Conservation (phyloP, 2,888 invertebrate genomes). For the Limnephilus marmoratus region DNA sequence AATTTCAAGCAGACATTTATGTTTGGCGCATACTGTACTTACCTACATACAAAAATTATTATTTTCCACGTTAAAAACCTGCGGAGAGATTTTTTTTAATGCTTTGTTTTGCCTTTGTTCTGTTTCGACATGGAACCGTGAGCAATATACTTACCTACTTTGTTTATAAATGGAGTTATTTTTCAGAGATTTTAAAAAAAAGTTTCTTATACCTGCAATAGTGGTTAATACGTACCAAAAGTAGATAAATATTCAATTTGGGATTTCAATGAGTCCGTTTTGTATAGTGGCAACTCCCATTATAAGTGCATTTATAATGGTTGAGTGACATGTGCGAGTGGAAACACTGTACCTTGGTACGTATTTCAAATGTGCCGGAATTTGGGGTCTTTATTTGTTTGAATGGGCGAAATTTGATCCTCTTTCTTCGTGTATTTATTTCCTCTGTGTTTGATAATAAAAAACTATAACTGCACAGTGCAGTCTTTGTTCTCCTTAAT, state of each 20-base stretch:
- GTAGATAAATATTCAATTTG: slow-evolving; percentile 21
- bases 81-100: too few species aligned
- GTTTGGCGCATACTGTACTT: too few species aligned
- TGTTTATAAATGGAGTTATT: not conserved
- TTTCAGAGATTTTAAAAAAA: not conserved
- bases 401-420: slow-evolving; percentile 42
- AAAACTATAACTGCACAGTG: not conserved
- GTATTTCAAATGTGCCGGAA: slow-evolving; percentile 8
- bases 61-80: too few species aligned
- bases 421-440: not conserved
- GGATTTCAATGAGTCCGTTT: not conserved
- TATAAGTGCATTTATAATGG: slow-evolving; percentile 30
- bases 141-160: too few species aligned
- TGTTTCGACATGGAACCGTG: too few species aligned
- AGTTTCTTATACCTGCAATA: not conserved
- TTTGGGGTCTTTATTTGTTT: not conserved
- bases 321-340: slow-evolving; percentile 40
- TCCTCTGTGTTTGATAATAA: not conserved
- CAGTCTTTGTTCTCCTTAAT: not conserved
- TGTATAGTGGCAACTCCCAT: slow-evolving; percentile 9
- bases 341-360: slow-evolving; percentile 16
- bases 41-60: too few species aligned
- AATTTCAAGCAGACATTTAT: too few species aligned
- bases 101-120: too few species aligned
- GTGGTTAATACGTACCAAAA: not conserved